Evolutionary conservation across 1,140 invertebrate species (phyloP).

Genomic region (Argopecten irradians): DNA sequence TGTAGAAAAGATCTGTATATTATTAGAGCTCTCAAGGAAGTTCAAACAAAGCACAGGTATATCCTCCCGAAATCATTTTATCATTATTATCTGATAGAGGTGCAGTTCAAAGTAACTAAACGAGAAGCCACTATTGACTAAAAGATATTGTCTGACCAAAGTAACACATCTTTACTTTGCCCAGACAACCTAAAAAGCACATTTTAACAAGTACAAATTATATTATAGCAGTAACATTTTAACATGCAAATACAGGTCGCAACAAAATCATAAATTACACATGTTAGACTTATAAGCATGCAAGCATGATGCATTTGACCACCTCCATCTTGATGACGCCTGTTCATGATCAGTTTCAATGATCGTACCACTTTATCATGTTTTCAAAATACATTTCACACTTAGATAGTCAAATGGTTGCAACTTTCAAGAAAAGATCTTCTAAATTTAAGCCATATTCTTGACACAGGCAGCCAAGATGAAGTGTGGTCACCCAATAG

Average conservation of each 20-base stretch:
- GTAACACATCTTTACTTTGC: neutral
- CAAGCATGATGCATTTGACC: conserved; percentile 20
- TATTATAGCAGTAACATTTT: conserved; percentile 5
- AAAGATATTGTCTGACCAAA: conserved; percentile 15
- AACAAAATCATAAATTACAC: neutral
- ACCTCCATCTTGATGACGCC: neutral
- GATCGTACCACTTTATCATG: too few species aligned
- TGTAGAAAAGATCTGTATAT: neutral
- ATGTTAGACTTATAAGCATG: conserved; percentile 11
- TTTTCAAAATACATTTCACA: too few species aligned
- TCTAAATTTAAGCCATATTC: too few species aligned
- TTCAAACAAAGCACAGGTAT: neutral
- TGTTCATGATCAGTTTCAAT: too few species aligned
- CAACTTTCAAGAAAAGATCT: too few species aligned
- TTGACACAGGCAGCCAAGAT: neutral
- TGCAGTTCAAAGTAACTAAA: conserved; percentile 16
- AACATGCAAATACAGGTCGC: neutral
- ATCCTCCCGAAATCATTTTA: conserved; percentile 1
- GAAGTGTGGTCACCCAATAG: neutral
- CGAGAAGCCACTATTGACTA: conserved; percentile 12
- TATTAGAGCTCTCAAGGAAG: neutral
- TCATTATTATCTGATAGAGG: neutral
- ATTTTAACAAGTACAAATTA: neutral
- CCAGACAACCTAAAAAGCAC: neutral
- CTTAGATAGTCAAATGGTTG: too few species aligned